phyloP scores from a whole-genome alignment of 2,113 vertebrate species.

The Ceyx margarethae region DNA sequence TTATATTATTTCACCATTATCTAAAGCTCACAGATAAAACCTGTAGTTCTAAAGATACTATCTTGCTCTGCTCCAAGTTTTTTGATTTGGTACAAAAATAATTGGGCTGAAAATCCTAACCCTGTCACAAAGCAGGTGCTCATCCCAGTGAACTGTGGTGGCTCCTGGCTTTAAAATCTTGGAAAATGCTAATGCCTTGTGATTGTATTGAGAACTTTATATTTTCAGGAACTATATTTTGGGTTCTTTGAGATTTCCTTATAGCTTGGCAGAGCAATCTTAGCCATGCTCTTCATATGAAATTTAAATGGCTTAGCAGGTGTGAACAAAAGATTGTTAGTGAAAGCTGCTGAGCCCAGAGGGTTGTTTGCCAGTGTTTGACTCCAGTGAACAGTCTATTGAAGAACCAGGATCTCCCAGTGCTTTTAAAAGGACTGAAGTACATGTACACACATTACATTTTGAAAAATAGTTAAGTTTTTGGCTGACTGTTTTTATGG shows the following conservation, averaged over 20 bases:
- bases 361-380: conserved; percentile 18
- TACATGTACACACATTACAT: background rate
- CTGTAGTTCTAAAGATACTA: background rate
- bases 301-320: conserved; percentile 43
- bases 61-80: background rate
- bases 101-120: background rate
- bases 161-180: background rate
- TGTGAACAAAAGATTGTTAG: conserved; percentile 4
- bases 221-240: background rate
- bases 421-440: conserved; percentile 21
- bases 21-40: background rate
- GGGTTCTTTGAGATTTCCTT: conserved; percentile 14
- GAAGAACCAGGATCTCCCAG: background rate
- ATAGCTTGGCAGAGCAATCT: background rate
- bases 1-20: background rate
- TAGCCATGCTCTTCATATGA: background rate
- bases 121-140: background rate
- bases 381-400: conserved; percentile 7
- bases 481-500: conserved; percentile 12
- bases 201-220: background rate
- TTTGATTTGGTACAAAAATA: background rate
- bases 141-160: background rate
- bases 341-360: conserved; percentile 2
- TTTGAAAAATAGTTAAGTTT: conserved; percentile 2
- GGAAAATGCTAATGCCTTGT: background rate